Evolutionary conservation across 1,140 invertebrate species (phyloP), one percentile per base, ranked within the genome.

Genomic region (Bathynomus jamesi): DNA sequence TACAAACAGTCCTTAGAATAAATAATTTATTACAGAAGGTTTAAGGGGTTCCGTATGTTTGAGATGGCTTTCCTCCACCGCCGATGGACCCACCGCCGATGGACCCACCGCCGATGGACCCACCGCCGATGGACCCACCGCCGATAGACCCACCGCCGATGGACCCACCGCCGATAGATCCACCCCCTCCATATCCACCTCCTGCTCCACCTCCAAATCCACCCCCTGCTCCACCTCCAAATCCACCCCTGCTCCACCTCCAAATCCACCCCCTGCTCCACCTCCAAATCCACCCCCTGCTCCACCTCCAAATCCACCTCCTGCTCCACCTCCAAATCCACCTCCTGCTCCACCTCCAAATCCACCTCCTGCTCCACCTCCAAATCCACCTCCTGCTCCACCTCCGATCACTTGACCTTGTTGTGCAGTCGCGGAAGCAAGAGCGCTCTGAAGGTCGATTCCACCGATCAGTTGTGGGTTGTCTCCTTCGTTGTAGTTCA

Each of bases 401-500:
- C 27, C 53, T 0, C 25, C 46, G 10, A 69, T 61, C 10, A 69
- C 0, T 25, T 62, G 60, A 8, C 67, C 67, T 11, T 69, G 67
- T 24, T 29, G 46, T 2, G 60, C 53, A 11, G 46, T 1, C 28
- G 67, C 67, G 28, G 28, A 30, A 28, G 67, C 7, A 13, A 69
- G 53, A 0, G 67, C 67, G n/a, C 46, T 53, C 13, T 69, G 67
- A 28, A 69, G 53, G 28, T 69, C 67, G 21, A 69, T 69, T 61
- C 67, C 67, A 7, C 46, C 67, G 0, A 61, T 27, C 4, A 69
- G 53, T 7, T 61, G 60, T 5, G 67, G 67, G 25, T 69, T 69
- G 25, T 69, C 67, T 5, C 67, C 67, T 28, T 69, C 67, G 61
- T 69, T 60, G 67, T 69, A 69, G 31, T 69, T 69, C 1, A 69